Evolutionary conservation across 2,797 vertebrate species (phyloP), one percentile per base, ranked within the genome.

Genomic region (Loriculus beryllinus): DNA sequence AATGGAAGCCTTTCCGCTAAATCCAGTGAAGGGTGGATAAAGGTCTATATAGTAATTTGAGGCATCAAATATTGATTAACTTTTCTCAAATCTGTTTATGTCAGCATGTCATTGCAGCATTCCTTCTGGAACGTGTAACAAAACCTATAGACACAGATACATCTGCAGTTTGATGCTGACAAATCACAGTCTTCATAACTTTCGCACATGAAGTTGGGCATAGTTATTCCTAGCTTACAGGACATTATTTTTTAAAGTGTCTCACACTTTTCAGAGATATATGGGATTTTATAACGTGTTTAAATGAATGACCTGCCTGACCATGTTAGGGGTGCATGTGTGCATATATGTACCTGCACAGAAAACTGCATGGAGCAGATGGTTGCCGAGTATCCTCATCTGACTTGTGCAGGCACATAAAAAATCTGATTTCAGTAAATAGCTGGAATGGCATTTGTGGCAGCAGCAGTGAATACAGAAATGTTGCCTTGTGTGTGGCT

Each of bases 401-500:
- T 75, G 71, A 71, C 18, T 92, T 89, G 31, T 28, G 47, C 64
- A 59, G 21, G 64, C 45, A 63, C 60, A 51, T 78, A 23, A 62
- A 78, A 74, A 40, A 4, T 14, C 54, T 86, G 10, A 65, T 83
- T 82, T 83, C 62, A 86, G 16, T 57, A 42, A 14, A 35, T 71
- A 86, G 40, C 35, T 86, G 69, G 47, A 59, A 54, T 45, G 75
- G 19, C 13, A 14, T 65, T 77, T 84, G 10, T 67, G 77, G n/a
- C 43, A 56, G 29, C 52, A 43, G 43, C 3, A 0, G 31, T 45
- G 47, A 56, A 67, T 67, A 42, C 40, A 60, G 71, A 56, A 64
- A n/a, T 16, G 11, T 62, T 49, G 52, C 21, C 65, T 75, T 1
- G n/a, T n/a, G 18, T 3, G 0, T 26, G 25, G 4, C 45, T 67